phyloP scores from a whole-genome alignment of 2,888 invertebrate genomes.

The Tipula unca region DNA sequence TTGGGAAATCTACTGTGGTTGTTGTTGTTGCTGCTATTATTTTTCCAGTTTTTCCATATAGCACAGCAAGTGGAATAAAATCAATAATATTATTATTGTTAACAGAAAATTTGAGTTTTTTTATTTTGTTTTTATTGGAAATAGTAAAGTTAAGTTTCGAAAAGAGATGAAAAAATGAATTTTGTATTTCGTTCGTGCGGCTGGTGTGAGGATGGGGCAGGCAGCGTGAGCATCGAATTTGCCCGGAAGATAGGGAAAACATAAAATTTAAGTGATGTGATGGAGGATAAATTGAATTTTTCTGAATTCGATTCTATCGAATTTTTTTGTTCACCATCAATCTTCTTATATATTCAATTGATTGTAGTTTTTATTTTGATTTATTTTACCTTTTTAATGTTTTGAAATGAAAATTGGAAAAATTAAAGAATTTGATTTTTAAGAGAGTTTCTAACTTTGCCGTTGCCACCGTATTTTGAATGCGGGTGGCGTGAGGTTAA shows the following conservation, averaged over 20 bases:
- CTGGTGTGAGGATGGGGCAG: not conserved
- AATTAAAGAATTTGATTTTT: not conserved
- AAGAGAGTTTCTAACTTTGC: not conserved
- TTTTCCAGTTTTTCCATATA: not conserved
- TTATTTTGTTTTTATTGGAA: not conserved
- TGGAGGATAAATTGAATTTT: not conserved
- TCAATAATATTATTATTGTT: constrained; percentile 8
- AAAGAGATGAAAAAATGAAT: not conserved
- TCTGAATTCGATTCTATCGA: not conserved
- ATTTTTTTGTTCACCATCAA: not conserved
- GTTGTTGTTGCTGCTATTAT: not conserved
- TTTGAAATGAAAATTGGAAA: not conserved
- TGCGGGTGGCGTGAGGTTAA: not conserved
- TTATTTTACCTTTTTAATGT: not conserved
- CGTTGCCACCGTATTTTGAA: not conserved
- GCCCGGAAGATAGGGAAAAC: not conserved
- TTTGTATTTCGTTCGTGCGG: not conserved
- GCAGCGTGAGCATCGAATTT: not conserved
- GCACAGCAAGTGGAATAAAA: not conserved
- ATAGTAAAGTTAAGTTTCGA: not conserved
- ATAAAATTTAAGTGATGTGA: not conserved
- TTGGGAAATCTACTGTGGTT: not conserved
- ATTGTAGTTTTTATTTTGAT: not conserved
- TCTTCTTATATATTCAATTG: not conserved
- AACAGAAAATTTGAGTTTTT: not conserved